Evolutionary conservation across 2,888 invertebrate species (phyloP), one percentile per base, ranked within the genome.

Genomic region (Cerceris rybyensis): DNA sequence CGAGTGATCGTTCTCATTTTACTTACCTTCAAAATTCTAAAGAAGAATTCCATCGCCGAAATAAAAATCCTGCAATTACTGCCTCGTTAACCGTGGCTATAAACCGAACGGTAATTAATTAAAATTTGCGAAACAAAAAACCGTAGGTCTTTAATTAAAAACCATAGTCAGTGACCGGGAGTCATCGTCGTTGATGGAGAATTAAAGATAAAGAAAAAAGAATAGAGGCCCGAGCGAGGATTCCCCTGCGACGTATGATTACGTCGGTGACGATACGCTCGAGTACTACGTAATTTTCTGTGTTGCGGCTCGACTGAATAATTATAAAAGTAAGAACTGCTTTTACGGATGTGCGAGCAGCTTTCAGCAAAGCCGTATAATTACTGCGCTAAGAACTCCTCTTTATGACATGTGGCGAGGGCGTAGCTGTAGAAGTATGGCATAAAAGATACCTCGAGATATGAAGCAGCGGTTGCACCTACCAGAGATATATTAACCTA

Each of bases 271-370:
- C 78, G 64, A 71, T 79, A 55, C 70, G 65, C 68, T 81, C 71
- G 64, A 13, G 54, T 65, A 67, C 72, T 78, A 55, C 63, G 58
- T 82, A 66, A 68, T 59, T 72, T 70, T 65, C 72, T 67, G 59
- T 28, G 46, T 55, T 46, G 59, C 73, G 63, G 59, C 52, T 64
- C 52, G 59, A 58, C 59, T 67, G 75, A 85, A 85, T 85, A 85
- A 85, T 80, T 84, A 77, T 74, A 78, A 80, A 82, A 80, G 72
- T 77, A 75, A 69, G 54, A 75, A 70, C 75, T 55, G 75, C 73
- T 73, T 71, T 72, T 68, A 68, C 82, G 75, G 69, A 69, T 75
- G 68, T 68, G 72, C 73, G 54, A 75, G 64, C 75, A 81, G 69
- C 67, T 74, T 81, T 67, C 67, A 69, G 55, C 70, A 66, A 57